Evolutionary conservation across 2,888 invertebrate genomes (phyloP), one percentile per base, ranked within the genome.

Genomic region (Chirona hameri): DNA sequence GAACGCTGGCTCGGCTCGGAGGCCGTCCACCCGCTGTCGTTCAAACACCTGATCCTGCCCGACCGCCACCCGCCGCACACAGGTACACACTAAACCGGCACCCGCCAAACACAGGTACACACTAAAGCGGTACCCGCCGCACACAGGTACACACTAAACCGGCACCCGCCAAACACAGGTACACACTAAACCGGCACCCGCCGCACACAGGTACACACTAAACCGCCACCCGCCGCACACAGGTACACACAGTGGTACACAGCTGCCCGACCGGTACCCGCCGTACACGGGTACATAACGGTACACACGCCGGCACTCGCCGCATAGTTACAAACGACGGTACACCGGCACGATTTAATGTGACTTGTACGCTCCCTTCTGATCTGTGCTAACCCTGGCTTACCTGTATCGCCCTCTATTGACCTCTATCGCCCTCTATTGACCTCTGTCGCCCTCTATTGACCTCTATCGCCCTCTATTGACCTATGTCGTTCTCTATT

Each of bases 31-130:
- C 87, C 90, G 82, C 88, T 91, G 81, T 89, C 89, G 46, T 95
- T 98, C 89, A 92, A 95, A 87, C 93, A 96, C 88, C 90, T 98
- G 72, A 95, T 97, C 85, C 89, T 98, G 83, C 98, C 98, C 0
- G 95, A 97, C 87, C 92, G 93, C 52, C 95, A 96, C 89, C 95
- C 96, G 0, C 96, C 97, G 0, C 94, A 98, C 86, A 98, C 98
- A 85, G 93, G 93, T 93, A 88, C 85, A 76, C 84, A 39, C 27
- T 2, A 9, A 12, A 1, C 27, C 7, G 27, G 7, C 27, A 69
- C 27, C 27, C 65, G 7, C 65, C 65, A 27, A 7, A 69, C 65
- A 69, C 65, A 0, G 27, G 27, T 27, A 3, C 7, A 15, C 27
- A 27, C n/a, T n/a, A n/a, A n/a, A n/a, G n/a, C 92, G 93, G 52